Conservation (phyloP, 2,797 vertebrate genomes). For the Pteropus rufus region DNA sequence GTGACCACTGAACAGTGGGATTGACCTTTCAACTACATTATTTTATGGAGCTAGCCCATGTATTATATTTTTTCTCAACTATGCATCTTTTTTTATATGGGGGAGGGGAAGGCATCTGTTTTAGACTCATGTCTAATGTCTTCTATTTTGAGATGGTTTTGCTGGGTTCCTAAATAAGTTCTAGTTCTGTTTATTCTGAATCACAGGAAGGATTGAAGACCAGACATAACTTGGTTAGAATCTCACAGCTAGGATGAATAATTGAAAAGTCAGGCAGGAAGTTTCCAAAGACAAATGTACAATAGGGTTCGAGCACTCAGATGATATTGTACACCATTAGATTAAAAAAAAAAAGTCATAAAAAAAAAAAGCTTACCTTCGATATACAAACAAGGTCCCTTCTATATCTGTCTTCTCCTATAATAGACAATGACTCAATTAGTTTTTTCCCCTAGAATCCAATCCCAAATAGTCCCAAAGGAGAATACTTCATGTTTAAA, state of each 20-base stretch:
- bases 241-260: not conserved
- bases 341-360: not conserved
- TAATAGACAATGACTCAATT: constrained; percentile 71
- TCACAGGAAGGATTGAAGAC: constrained; percentile 12
- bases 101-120: not conserved
- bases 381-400: constrained; percentile 97
- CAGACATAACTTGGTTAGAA: not conserved
- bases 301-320: not conserved
- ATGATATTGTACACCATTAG: not conserved
- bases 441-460: constrained; percentile 6
- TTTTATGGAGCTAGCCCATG: not conserved
- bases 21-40: not conserved
- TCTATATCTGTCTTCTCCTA: constrained; percentile 99
- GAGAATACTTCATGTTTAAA: not conserved
- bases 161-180: not conserved
- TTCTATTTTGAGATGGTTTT: not conserved
- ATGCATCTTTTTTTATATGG: not conserved
- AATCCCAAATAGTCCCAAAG: not conserved
- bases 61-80: not conserved
- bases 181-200: not conserved
- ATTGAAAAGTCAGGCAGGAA: not conserved
- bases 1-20: not conserved
- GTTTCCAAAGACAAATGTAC: not conserved
- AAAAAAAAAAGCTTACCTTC: constrained; percentile 85
- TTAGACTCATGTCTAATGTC: constrained; percentile 4